Percentiles rank a stretch among this genome's conserved stretches.
phyloP scores from a whole-genome alignment of 2,888 invertebrate genomes.

The Apodemia zela region DNA sequence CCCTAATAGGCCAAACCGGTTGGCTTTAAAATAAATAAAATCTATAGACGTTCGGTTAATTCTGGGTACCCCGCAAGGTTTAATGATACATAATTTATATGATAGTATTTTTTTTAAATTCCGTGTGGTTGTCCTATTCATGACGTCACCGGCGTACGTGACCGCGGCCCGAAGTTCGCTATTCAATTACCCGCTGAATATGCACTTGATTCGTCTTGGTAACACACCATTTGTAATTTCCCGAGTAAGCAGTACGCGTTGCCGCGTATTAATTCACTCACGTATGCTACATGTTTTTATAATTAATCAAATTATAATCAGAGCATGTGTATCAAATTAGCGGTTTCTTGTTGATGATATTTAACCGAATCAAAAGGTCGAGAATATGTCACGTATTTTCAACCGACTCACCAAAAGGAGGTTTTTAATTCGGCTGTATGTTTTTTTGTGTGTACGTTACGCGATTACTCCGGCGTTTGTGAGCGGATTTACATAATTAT shows the following conservation, averaged over 20 bases:
- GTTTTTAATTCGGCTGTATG: too few species aligned
- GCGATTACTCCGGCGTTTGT: too few species aligned
- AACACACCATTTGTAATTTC: slow-evolving; percentile 26
- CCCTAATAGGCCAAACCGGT: too few species aligned
- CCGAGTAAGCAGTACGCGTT: slow-evolving; percentile 19
- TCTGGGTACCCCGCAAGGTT: too few species aligned
- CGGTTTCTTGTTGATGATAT: background rate
- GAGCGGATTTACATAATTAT: too few species aligned
- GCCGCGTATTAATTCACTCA: background rate
- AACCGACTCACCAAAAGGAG: too few species aligned
- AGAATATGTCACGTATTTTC: background rate
- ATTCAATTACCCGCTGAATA: slow-evolving; percentile 26
- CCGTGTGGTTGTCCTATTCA: slow-evolving; percentile 20
- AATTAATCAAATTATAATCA: slow-evolving; percentile 8
- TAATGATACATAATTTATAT: background rate
- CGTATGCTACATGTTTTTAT: background rate
- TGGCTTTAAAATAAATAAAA: too few species aligned
- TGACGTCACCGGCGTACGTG: slow-evolving; percentile 24
- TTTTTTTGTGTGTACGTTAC: too few species aligned
- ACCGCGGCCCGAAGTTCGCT: slow-evolving; percentile 25
- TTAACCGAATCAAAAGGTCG: background rate
- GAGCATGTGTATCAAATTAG: background rate
- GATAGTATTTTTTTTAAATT: background rate
- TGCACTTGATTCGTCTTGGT: slow-evolving; percentile 31
- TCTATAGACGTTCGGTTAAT: too few species aligned